A percentile compares a stretch with the other conserved stretches of the same genome.
Evolutionary conservation across 2,113 vertebrate genomes (phyloP).

Genomic region (Seriola aureovittata): DNA sequence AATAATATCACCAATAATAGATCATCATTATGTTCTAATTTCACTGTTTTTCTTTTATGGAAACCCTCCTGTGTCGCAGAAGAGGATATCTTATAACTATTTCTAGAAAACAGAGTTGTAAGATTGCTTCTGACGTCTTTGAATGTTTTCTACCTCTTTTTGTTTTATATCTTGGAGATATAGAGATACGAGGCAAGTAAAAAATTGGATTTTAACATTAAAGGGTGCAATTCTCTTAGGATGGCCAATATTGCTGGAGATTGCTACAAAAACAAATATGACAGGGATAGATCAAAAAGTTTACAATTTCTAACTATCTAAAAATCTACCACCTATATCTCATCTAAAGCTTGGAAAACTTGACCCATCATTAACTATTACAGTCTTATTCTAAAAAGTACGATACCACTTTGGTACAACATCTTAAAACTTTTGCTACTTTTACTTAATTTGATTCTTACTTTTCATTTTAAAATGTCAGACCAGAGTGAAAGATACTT

Average conservation of each 20-base stretch:
- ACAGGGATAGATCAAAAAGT: slow-evolving; percentile 5
- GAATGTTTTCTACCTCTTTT: not conserved
- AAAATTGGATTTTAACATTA: not conserved
- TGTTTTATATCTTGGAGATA: not conserved
- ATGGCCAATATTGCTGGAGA: not conserved
- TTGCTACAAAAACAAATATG: not conserved
- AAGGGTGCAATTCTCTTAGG: not conserved
- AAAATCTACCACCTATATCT: slow-evolving; percentile 23
- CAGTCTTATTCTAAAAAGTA: slow-evolving; percentile 19
- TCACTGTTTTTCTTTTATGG: not conserved
- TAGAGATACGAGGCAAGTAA: not conserved
- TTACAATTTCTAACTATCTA: slow-evolving; percentile 18
- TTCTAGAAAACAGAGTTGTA: not conserved
- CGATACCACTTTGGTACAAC: slow-evolving; percentile 47
- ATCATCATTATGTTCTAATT: not conserved
- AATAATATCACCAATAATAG: not conserved
- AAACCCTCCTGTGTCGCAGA: not conserved
- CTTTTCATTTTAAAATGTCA: slow-evolving; percentile 41
- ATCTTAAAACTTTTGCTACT: slow-evolving; percentile 1
- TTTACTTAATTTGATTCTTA: slow-evolving; percentile 30
- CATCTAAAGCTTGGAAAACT: slow-evolving; percentile 27
- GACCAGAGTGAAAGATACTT: slow-evolving; percentile 2
- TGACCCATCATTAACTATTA: not conserved
- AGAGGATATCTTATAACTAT: not conserved
- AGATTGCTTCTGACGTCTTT: not conserved